Evolutionary conservation across 2,113 vertebrate species (phyloP), one percentile per base, ranked within the genome.

Genomic region (Oceanites oceanicus): DNA sequence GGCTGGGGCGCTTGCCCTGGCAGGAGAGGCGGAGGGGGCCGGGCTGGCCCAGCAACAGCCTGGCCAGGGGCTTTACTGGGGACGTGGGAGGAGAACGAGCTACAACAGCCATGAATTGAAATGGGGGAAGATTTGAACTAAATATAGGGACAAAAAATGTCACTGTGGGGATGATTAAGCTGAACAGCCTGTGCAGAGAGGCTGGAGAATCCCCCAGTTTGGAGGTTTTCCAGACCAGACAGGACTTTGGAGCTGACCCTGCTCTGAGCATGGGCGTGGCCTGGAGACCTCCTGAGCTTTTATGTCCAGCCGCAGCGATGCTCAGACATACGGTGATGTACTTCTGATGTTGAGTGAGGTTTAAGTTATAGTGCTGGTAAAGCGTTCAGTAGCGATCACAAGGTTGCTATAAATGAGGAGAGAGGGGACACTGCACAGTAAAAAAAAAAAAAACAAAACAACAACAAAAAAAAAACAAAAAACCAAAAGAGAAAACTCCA

Each of bases 291-390:
- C 34, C 65, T 22, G 45, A 66, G 50, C 21, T 66, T 29, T 32
- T 25, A 7, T 10, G 25, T 32, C 44, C n/a, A 15, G 1, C 29
- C 1, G 1, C n/a, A 55, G 4, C 7, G 52, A 17, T 78, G 66
- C 21, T 59, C 23, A n/a, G 52, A 6, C 23, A 15, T 2, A 13
- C 34, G 15, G 23, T 15, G 63, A 15, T 26, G 11, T 1, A 1
- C 29, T 47, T 15, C 29, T 58, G 65, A 22, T 1, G 1, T 19
- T 32, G 73, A 0, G 2, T 26, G 59, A 47, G 30, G 8, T 13
- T 45, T 34, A 15, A 27, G n/a, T 38, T 23, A 10, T 1, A 36
- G 78, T 23, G 53, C 91, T 77, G 49, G 80, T 19, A 3, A 67
- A 67, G 38, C 25, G 9, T 40, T 78, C 38, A 53, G 38, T 12